A percentile compares a stretch with the other conserved stretches of the same genome.
These are phyloP conservation scores for Nothoprocta perdicaria DNA, from an alignment of 2,113 vertebrate species.

Conservation along the genomic window DNA sequence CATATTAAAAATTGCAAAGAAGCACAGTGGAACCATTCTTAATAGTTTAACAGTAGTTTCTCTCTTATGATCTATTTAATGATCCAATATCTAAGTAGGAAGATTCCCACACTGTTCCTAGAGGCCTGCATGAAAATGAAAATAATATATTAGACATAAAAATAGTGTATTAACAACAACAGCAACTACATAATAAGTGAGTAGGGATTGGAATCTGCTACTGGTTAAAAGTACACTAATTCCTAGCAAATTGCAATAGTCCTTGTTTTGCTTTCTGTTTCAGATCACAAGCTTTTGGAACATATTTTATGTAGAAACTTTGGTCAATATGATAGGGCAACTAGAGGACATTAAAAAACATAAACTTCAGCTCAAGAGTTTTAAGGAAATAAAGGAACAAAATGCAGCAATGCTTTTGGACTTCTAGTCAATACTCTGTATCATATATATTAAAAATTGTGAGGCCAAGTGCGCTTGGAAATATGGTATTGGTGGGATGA, in stretches of 20 bases:
- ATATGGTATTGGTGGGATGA: not conserved
- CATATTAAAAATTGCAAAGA: not conserved
- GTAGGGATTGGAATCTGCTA: not conserved
- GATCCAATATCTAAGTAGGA: not conserved
- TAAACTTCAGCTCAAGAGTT: not conserved
- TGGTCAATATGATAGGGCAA: not conserved
- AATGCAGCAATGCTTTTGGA: not conserved
- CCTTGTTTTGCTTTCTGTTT: not conserved
- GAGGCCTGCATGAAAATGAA: not conserved
- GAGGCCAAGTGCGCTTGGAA: not conserved
- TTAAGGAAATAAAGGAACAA: not conserved
- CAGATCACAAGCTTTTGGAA: not conserved
- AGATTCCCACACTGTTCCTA: not conserved
- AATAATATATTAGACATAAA: not conserved
- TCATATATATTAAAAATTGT: fast-evolving
- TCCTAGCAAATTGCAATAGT: fast-evolving
- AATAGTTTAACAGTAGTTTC: not conserved
- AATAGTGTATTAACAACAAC: not conserved
- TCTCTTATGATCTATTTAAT: not conserved
- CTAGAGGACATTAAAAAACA: not conserved
- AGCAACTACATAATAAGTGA: not conserved
- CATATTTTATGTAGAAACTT: not conserved
- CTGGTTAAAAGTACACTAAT: not conserved
- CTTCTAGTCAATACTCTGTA: not conserved
- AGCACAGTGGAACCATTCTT: not conserved